These are phyloP conservation scores for Trichopria drosophilae DNA, from an alignment of 2,888 invertebrate genomes.

Conservation along the genomic window DNA sequence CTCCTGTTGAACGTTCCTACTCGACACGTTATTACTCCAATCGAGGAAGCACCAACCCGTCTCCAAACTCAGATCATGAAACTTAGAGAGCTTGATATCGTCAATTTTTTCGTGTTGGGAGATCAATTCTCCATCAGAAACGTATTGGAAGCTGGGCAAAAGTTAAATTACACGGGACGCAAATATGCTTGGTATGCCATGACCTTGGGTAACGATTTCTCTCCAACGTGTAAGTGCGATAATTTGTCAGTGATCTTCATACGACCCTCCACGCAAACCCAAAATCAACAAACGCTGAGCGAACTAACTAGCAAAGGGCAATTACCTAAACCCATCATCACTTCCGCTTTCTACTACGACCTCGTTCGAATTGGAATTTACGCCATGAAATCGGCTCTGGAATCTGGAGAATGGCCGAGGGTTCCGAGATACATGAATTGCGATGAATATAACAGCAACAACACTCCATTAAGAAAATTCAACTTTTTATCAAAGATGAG, in stretches of 20 bases:
- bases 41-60: conserved; percentile 63
- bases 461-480: conserved; percentile 73
- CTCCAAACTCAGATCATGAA: conserved; percentile 71
- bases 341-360: conserved; percentile 82
- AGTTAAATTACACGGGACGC: conserved; percentile 75
- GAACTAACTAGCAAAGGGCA: conserved; percentile 40
- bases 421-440: conserved; percentile 74
- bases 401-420: conserved; percentile 69
- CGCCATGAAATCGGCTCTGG: conserved; percentile 50
- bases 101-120: conserved; percentile 86
- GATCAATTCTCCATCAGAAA: conserved; percentile 71
- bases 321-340: conserved; percentile 44
- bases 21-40: conserved; percentile 80
- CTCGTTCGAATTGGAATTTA: conserved; percentile 56
- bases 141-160: conserved; percentile 72
- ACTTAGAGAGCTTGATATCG: conserved; percentile 79
- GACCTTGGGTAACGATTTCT: conserved; percentile 71
- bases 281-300: conserved; percentile 63
- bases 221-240: conserved; percentile 73
- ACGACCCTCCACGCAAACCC: conserved; percentile 72
- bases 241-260: conserved; percentile 78
- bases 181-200: conserved; percentile 89
- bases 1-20: conserved; percentile 87
- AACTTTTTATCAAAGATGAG: conserved; percentile 60
- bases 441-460: conserved; percentile 77